These are phyloP conservation scores for Stegostoma tigrinum DNA, from an alignment of 2,113 vertebrate genomes.

Conservation along the genomic window DNA sequence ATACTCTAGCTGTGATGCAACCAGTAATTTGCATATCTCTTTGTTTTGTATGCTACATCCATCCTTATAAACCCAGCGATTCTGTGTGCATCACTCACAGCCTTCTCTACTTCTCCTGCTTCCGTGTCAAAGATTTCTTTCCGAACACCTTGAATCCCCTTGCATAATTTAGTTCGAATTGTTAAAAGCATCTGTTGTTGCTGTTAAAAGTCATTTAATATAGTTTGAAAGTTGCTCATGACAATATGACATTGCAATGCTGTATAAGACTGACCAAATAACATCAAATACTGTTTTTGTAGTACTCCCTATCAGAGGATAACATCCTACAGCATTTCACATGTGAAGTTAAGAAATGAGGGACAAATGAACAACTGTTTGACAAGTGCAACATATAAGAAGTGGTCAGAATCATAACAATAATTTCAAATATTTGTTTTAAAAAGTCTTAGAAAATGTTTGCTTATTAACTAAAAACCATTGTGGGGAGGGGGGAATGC, in stretches of 20 bases:
- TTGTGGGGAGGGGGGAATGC: not conserved
- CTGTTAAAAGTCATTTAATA: not conserved
- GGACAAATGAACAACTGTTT: not conserved
- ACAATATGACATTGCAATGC: not conserved
- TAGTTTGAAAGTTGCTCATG: not conserved
- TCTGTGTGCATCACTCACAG: not conserved
- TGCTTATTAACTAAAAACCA: not conserved
- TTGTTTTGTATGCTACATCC: no score
- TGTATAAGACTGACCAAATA: not conserved
- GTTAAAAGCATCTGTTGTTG: not conserved
- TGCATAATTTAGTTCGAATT: not conserved
- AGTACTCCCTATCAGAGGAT: no score
- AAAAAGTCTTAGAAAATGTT: not conserved
- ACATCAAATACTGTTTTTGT: not conserved
- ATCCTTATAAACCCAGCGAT: no score
- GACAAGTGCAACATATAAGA: not conserved
- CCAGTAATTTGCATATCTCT: not conserved
- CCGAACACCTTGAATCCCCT: no score
- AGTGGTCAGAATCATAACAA: not conserved
- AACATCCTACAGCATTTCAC: not conserved
- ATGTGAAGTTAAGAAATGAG: not conserved
- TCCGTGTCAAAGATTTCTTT: not conserved
- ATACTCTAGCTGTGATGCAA: not conserved
- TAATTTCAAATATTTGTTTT: not conserved
- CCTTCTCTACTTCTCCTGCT: not conserved